Percentiles rank a stretch among this genome's conserved stretches.
These are phyloP conservation scores for Caenorhabditis briggsae DNA, from an alignment of 1,140 invertebrate species.

Conservation along the genomic window DNA sequence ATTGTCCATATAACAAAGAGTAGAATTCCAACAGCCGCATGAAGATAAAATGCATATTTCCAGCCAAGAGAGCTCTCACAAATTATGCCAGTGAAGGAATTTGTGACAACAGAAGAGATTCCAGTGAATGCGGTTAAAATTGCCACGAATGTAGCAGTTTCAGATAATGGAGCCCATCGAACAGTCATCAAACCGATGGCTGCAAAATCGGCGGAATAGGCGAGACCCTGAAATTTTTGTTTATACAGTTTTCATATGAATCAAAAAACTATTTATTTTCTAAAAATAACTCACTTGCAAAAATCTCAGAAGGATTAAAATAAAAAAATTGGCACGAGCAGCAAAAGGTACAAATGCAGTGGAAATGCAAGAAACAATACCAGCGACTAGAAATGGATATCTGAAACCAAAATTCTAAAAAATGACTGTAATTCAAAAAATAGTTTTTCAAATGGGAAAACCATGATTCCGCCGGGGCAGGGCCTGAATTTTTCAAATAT, in stretches of 20 bases:
- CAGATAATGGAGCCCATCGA: conserved; percentile 64
- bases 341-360: conserved; percentile 42
- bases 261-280: not conserved
- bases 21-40: conserved; percentile 39
- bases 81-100: conserved; percentile 28
- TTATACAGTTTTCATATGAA: too few species aligned
- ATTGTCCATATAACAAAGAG: conserved; percentile 51
- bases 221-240: conserved; percentile 60
- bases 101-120: conserved; percentile 61
- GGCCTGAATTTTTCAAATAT: too few species aligned
- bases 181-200: conserved; percentile 66
- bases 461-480: too few species aligned
- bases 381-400: conserved; percentile 58
- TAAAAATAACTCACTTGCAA: conserved; percentile 42
- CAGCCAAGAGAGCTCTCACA: conserved; percentile 47
- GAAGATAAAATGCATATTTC: conserved; percentile 54
- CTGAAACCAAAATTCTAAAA: not conserved
- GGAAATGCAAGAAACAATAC: conserved; percentile 2
- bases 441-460: too few species aligned
- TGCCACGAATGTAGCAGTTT: conserved; percentile 62
- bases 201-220: conserved; percentile 66
- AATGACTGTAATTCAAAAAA: too few species aligned
- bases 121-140: conserved; percentile 64
- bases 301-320: conserved; percentile 48
- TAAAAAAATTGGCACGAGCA: not conserved